These are phyloP conservation scores for Aurelia sp. DNA, from an alignment of 30 jellyfish, hydroid and myxozoan species.

Conservation along the genomic window DNA sequence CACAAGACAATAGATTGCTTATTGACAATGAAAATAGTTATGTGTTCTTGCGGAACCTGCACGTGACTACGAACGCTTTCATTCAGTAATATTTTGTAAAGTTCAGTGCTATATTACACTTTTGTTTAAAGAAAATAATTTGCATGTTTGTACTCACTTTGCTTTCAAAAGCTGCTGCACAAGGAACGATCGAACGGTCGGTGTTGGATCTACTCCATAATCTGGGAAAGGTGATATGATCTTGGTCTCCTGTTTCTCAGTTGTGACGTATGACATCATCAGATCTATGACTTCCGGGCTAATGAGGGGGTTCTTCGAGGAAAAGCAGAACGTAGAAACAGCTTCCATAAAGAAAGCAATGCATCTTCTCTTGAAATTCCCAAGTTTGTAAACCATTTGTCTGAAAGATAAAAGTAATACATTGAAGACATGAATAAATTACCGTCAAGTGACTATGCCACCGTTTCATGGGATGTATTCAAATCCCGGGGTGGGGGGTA, in stretches of 20 bases:
- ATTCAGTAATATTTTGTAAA: too few species aligned
- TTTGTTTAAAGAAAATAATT: too few species aligned
- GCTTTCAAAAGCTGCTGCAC: constrained; percentile 72
- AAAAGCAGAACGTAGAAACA: constrained; percentile 67
- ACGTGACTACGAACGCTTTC: too few species aligned
- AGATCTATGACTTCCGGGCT: constrained; percentile 39
- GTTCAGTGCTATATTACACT: too few species aligned
- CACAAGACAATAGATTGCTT: too few species aligned
- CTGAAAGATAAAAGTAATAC: constrained; percentile 20
- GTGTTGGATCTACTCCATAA: constrained; percentile 80
- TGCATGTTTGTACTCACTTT: not conserved
- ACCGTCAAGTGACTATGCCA: too few species aligned
- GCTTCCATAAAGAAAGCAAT: constrained; percentile 62
- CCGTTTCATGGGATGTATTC: too few species aligned
- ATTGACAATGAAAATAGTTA: too few species aligned
- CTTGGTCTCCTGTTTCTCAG: constrained; percentile 49
- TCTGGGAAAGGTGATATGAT: constrained; percentile 74
- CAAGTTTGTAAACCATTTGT: constrained; percentile 7
- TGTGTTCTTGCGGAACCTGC: too few species aligned
- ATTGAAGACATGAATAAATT: too few species aligned
- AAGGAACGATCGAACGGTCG: constrained; percentile 77
- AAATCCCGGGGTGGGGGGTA: too few species aligned
- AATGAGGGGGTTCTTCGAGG: constrained; percentile 13
- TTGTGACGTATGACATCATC: constrained; percentile 61
- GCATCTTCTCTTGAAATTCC: constrained; percentile 55